Evolutionary conservation across 2,797 vertebrate species (phyloP).

Genomic region (Leucoraja ocellata): DNA sequence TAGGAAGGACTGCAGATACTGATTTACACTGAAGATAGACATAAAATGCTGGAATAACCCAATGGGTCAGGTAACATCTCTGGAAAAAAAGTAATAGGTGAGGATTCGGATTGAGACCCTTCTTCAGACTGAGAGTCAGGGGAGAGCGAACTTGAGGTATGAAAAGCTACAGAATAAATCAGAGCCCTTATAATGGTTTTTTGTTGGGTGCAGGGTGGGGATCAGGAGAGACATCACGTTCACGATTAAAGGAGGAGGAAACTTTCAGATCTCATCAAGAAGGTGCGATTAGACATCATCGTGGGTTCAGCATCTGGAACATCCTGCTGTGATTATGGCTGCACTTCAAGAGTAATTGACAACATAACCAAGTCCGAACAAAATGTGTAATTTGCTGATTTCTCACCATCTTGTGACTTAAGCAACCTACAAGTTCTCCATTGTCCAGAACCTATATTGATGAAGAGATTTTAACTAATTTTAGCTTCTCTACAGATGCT

Average conservation of each 20-base stretch:
- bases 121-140: too few relatives aligned
- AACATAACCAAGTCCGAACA: neutral
- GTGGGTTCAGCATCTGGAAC: neutral
- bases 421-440: neutral
- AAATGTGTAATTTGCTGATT: neutral
- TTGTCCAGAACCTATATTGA: neutral
- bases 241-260: neutral
- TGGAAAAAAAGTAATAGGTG: too few relatives aligned
- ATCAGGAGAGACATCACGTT: neutral
- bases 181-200: too few relatives aligned
- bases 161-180: too few relatives aligned
- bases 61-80: too few relatives aligned
- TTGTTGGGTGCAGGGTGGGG: neutral
- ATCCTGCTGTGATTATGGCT: neutral
- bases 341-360: neutral
- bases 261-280: neutral
- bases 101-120: too few relatives aligned
- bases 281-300: neutral
- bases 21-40: too few relatives aligned
- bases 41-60: too few relatives aligned
- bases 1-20: too few relatives aligned
- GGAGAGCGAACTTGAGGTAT: too few relatives aligned
- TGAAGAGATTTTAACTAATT: too few relatives aligned
- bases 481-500: too few relatives aligned
- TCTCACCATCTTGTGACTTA: neutral